phyloP scores from a whole-genome alignment of 2,797 vertebrate genomes.

The Cichlasoma orientale region DNA sequence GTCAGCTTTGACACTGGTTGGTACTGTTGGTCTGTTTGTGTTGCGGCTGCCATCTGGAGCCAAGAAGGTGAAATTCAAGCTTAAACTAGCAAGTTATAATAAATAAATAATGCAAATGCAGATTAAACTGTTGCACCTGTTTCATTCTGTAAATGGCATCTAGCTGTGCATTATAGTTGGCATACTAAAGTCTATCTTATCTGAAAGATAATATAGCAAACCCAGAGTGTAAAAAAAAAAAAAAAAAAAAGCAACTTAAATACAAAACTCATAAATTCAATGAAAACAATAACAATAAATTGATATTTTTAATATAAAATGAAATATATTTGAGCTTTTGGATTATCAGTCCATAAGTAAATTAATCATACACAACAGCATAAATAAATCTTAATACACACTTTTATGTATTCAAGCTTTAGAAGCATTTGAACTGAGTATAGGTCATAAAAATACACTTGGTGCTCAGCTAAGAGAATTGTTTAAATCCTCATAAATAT shows the following conservation, averaged over 20 bases:
- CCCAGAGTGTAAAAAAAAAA: not conserved
- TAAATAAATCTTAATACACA: not conserved
- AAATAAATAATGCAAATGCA: not conserved
- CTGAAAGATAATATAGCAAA: not conserved
- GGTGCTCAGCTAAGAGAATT: not conserved
- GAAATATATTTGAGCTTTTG: not conserved
- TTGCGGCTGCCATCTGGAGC: not conserved
- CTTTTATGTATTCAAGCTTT: not conserved
- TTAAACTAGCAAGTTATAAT: not conserved
- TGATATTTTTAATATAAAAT: not conserved
- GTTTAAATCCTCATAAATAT: not conserved
- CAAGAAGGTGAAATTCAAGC: not conserved
- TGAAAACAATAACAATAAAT: not conserved
- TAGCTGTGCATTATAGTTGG: not conserved
- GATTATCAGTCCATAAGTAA: not conserved
- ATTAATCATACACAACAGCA: not conserved
- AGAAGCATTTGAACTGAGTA: not conserved
- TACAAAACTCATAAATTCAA: not conserved
- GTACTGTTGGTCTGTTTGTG: not conserved
- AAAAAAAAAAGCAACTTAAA: not conserved
- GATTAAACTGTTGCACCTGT: not conserved
- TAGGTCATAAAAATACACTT: not conserved
- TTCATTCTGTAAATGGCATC: not conserved
- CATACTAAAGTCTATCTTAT: rapidly evolving
- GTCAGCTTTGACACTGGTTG: not conserved